Base-by-base conservation (phyloP, 2,113 vertebrate species). In the Uria lomvia region DNA sequence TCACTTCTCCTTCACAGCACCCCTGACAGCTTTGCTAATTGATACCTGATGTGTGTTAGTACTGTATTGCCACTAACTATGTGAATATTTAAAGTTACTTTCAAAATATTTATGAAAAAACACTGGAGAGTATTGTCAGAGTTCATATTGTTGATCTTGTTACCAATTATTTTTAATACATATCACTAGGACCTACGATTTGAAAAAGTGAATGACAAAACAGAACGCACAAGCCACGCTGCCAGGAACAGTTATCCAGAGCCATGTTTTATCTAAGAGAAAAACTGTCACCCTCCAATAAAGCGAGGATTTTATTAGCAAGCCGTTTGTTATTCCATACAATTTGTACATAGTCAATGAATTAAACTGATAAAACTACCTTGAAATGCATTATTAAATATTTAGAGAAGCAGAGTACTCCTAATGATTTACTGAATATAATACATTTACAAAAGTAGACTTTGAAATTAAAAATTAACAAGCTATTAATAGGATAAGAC, bases 401-500 rank as follows among this genome's bases (percentile, higher is more conserved):
- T 71, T 92, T 62, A 90, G 36, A 92, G 21, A 90, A 83, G 49
- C 42, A 62, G 45, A 83, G 52, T 70, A 59, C 12, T 50, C 29
- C 15, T 50, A 62, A 73, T 8, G 24, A 70, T 88, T 94, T 83
- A 95, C n/a, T 91, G 77, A 94, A 88, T 26, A 73, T 38, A 88
- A 47, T 74, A 62, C 65, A 89, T 92, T 92, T 86, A 90, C 72
- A 88, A 68, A 96, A 84, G 70, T 2, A 85, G 82, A 67, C 34
- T 86, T 83, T 43, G 36, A 92, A 95, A 92, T 96, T 92, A 93
- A 95, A 96, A 94, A 94, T 92, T 88, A 92, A 91, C 76, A 86
- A 81, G 73, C 73, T 95, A 96, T 93, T 94, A 96, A 96, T 92
- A 96, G 68, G 79, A 91, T 92, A n/a, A 96, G 86, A 86, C 66